A percentile compares a stretch with the other conserved stretches of the same genome.
phyloP scores from a whole-genome alignment of 2,113 vertebrate species.

The Megatriorchis doriae region DNA sequence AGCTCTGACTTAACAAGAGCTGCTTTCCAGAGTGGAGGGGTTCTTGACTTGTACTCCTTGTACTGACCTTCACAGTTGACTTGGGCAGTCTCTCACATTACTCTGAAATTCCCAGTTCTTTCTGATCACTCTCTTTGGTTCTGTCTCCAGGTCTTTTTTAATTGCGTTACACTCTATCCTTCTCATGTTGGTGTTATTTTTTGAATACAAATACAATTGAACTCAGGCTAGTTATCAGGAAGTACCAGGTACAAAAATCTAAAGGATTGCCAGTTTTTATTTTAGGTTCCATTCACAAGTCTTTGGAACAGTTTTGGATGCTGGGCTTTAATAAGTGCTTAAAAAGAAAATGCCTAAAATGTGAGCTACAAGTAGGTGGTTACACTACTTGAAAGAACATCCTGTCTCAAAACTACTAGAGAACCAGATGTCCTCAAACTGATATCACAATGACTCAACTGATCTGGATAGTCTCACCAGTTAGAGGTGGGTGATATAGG shows the following conservation, averaged over 20 bases:
- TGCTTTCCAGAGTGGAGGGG: background rate
- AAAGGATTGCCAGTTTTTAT: background rate
- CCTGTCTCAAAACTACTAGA: background rate
- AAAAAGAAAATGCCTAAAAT: background rate
- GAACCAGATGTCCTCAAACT: background rate
- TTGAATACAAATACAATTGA: background rate
- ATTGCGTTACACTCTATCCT: background rate
- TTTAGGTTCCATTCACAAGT: background rate
- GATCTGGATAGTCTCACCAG: background rate
- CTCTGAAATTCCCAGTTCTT: background rate
- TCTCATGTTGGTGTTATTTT: background rate
- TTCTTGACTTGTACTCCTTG: background rate
- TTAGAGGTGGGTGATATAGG: background rate
- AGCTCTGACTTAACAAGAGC: background rate
- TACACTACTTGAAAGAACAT: background rate
- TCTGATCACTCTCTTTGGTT: background rate
- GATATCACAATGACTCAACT: background rate
- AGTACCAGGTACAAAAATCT: background rate
- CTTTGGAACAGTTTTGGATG: background rate
- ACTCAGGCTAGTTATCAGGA: background rate
- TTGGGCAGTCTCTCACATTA: background rate
- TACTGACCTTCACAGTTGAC: background rate
- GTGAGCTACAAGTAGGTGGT: background rate
- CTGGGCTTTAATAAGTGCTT: background rate
- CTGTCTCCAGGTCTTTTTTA: background rate